These are phyloP conservation scores for Oreamnos americanus DNA, from an alignment of 2,113 vertebrate species.

Conservation along the genomic window DNA sequence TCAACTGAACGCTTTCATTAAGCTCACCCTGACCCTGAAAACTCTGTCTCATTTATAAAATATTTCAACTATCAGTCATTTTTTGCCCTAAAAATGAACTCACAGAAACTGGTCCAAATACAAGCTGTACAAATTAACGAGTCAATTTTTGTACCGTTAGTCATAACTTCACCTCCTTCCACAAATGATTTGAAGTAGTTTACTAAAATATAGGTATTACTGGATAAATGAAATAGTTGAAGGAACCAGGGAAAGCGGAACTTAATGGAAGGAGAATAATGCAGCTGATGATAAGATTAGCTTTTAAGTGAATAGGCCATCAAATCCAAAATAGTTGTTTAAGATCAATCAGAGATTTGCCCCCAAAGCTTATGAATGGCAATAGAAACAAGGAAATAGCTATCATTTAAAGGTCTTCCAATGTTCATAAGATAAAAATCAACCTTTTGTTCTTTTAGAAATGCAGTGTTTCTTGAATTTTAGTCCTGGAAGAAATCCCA, in stretches of 20 bases:
- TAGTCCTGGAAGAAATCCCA: background rate
- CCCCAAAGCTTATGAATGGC: background rate
- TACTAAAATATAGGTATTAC: background rate
- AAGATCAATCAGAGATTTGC: background rate
- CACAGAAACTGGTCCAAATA: background rate
- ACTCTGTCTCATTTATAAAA: slow-evolving; percentile 22
- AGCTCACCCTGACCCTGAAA: background rate
- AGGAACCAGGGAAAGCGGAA: background rate
- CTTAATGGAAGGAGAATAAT: background rate
- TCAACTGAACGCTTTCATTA: background rate
- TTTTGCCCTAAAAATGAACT: background rate
- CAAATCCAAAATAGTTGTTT: background rate
- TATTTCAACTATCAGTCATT: slow-evolving; percentile 41
- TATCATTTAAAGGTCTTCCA: background rate
- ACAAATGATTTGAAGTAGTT: background rate
- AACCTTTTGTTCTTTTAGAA: background rate
- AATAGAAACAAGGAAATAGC: background rate
- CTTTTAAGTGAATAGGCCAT: background rate
- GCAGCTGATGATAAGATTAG: background rate
- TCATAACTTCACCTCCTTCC: background rate
- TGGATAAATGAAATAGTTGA: background rate
- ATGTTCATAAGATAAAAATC: background rate
- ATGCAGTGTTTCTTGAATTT: background rate
- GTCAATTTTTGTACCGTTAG: background rate
- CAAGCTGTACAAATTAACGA: background rate